phyloP scores from a whole-genome alignment of 1,140 invertebrate genomes.

The Scaptomyza hsui region DNA sequence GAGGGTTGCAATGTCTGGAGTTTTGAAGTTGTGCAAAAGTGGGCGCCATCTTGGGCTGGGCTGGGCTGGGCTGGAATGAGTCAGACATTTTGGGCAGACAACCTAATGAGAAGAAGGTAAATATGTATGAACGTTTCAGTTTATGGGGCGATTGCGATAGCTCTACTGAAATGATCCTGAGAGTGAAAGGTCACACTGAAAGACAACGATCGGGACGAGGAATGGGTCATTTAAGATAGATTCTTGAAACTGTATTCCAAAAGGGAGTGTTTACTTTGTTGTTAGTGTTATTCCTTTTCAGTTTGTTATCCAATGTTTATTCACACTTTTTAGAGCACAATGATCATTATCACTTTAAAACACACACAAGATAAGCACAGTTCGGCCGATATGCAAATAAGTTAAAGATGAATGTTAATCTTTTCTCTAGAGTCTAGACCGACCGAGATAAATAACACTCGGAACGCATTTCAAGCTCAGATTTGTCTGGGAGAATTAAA shows the following conservation, averaged over 20 bases:
- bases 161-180: slow-evolving; percentile 23
- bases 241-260: no score
- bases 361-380: slow-evolving; percentile 4
- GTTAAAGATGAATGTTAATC: not conserved
- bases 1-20: slow-evolving; percentile 79
- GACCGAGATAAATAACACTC: slow-evolving; percentile 4
- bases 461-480: slow-evolving; percentile 17
- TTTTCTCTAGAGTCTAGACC: no score
- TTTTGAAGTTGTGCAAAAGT: slow-evolving; percentile 59
- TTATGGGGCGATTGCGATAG: not conserved
- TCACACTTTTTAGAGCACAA: not conserved
- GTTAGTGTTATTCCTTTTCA: not conserved
- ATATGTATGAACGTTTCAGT: not conserved
- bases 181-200: slow-evolving; percentile 55
- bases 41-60: slow-evolving; percentile 27
- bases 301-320: not conserved
- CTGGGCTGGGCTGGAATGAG: slow-evolving; percentile 55
- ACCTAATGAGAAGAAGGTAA: slow-evolving; percentile 29
- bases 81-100: slow-evolving; percentile 50
- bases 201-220: not conserved
- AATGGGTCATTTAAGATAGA: not conserved
- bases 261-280: not conserved
- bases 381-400: slow-evolving; percentile 27
- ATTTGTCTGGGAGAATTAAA: slow-evolving; percentile 33
- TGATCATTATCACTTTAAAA: slow-evolving; percentile 14